Conservation (phyloP, 2,888 invertebrate species). For the Hirtodrosophila histrioides region DNA sequence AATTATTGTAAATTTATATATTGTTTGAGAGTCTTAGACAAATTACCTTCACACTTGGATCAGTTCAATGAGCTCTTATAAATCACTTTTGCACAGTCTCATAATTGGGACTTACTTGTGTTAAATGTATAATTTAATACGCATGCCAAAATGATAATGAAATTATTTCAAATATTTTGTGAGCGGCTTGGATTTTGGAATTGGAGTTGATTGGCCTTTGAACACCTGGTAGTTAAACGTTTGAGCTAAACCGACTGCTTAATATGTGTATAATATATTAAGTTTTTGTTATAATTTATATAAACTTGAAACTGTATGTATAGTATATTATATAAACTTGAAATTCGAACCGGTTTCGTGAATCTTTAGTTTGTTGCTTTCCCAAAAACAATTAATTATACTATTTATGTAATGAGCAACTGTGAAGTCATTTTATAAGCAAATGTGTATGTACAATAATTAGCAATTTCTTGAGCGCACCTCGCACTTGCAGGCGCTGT, state of each 20-base stretch:
- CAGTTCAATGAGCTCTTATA: constrained; percentile 59
- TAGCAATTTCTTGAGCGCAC: constrained; percentile 48
- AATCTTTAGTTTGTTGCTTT: constrained; percentile 45
- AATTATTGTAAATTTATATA: constrained; percentile 18
- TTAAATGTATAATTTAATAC: constrained; percentile 19
- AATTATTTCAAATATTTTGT: constrained; percentile 26
- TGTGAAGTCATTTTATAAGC: constrained; percentile 5
- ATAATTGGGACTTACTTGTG: constrained; percentile 24
- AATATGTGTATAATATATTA: constrained; percentile 33
- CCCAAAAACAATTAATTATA: constrained; percentile 60
- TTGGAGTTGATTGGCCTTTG: constrained; percentile 69
- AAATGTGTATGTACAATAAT: constrained; percentile 8
- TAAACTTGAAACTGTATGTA: background rate
- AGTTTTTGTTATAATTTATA: constrained; percentile 51
- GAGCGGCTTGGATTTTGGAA: background rate
- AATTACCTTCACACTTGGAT: constrained; percentile 25
- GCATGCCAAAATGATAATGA: constrained; percentile 20
- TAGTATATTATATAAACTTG: constrained; percentile 57
- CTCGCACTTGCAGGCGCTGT: constrained; percentile 45
- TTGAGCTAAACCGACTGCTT: constrained; percentile 2
- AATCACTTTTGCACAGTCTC: constrained; percentile 10
- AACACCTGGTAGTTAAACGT: constrained; percentile 33
- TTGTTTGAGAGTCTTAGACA: background rate
- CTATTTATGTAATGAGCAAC: constrained; percentile 52
- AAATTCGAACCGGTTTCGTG: constrained; percentile 60